phyloP scores from a whole-genome alignment of 2,797 vertebrate species.

The Lagorchestes hirsutus region DNA sequence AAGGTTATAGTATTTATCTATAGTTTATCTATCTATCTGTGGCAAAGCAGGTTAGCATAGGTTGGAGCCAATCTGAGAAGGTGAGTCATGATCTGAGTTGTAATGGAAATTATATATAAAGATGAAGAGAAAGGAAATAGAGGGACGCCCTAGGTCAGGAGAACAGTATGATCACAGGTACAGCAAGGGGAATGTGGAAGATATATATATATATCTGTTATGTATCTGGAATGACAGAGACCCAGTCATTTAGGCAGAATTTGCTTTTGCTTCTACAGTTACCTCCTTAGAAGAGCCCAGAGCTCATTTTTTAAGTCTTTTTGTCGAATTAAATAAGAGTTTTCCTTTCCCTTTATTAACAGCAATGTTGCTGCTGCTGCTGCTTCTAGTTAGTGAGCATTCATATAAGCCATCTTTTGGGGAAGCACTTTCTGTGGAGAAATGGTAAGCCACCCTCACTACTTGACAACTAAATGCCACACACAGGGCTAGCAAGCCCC shows the following conservation, averaged over 20 bases:
- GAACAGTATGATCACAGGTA: background rate
- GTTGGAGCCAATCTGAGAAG: background rate
- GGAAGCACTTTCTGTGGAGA: background rate
- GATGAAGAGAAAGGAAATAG: background rate
- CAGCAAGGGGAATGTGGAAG: background rate
- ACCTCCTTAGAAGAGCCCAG: background rate
- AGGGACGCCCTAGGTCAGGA: conserved; percentile 22
- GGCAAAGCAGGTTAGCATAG: background rate
- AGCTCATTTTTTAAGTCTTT: conserved; percentile 18
- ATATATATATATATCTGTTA: background rate
- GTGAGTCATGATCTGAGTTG: background rate
- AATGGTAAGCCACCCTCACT: background rate
- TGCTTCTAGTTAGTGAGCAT: background rate
- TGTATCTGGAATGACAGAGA: background rate
- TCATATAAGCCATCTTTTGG: background rate
- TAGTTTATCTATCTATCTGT: background rate
- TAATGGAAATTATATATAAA: background rate
- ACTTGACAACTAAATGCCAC: background rate
- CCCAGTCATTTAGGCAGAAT: background rate
- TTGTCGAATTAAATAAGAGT: conserved; percentile 6
- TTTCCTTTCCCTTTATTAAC: conserved; percentile 10
- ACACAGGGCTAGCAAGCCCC: background rate
- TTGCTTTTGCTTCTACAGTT: background rate
- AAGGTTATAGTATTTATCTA: background rate
- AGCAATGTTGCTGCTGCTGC: background rate